phyloP scores from a whole-genome alignment of 2,113 vertebrate species.

The Steatornis caripensis region DNA sequence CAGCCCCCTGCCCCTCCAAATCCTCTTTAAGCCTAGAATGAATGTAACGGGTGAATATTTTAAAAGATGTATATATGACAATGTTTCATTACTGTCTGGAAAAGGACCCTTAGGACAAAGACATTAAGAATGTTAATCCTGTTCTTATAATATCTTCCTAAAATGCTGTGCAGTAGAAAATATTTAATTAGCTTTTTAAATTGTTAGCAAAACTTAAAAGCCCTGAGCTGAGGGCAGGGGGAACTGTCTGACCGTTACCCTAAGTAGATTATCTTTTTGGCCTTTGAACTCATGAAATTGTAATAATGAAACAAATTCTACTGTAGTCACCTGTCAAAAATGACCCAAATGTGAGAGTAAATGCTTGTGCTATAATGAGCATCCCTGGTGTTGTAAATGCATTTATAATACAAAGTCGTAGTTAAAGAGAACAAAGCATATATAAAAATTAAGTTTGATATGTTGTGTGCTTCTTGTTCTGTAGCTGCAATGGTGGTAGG shows the following conservation, averaged over 20 bases:
- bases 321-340: constrained; percentile 14
- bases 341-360: neutral
- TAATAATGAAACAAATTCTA: constrained; percentile 35
- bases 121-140: constrained; percentile 55
- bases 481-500: neutral
- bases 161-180: constrained; percentile 41
- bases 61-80: neutral
- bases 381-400: neutral
- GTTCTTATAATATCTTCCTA: constrained; percentile 24
- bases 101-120: constrained; percentile 41
- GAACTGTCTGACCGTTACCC: neutral
- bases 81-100: constrained; percentile 30
- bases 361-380: neutral
- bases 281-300: constrained; percentile 46
- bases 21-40: neutral
- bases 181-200: constrained; percentile 51
- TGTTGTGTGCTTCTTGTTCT: neutral
- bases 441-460: neutral
- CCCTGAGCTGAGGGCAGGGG: neutral
- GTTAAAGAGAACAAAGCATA: neutral
- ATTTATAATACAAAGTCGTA: neutral
- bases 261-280: constrained; percentile 54
- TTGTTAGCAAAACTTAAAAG: constrained; percentile 37
- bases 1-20: neutral
- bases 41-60: neutral